Base-by-base conservation (phyloP, 2,113 vertebrate species). In the Sprattus sprattus region DNA sequence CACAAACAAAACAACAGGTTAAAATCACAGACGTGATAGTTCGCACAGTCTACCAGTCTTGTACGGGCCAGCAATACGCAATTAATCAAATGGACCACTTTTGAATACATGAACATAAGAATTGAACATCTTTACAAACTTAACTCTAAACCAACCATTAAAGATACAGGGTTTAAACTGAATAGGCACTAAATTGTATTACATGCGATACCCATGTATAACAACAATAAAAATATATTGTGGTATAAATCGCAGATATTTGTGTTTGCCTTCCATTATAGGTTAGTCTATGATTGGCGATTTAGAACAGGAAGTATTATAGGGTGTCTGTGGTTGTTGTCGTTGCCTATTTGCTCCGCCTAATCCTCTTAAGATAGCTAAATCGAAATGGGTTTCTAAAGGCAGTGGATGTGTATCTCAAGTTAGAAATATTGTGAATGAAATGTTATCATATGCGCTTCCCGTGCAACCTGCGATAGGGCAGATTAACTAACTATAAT, bases 311-410 rank as follows among this genome's bases (percentile, higher is more conserved):
- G 64, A 67, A 4, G 11, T 67, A 28, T 91, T 86, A 87, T 75
- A 86, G 78, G 83, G 71, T 78, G 71, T 85, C 84, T 82, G 18
- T 44, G 86, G 78, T 86, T 84, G 83, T 46, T 86, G 83, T 85
- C 5, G 47, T 75, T 52, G 86, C 87, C 85, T 85, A 88, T 89
- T 91, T 81, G 81, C 57, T 0, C 9, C 71, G 28, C 10, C 20
- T 92, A 90, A 94, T 94, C 92, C 91, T 91, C 90, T 91, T 91
- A 91, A 83, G 60, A 28, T 84, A 39, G 86, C 82, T 89, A 57
- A 90, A 87, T 71, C 91, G 84, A 85, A 83, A 89, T 60, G 91
- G 85, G 85, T 90, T 60, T 89, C 86, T 84, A 22, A 13, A 50
- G 50, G 57, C 85, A 86, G 85, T 84, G 83, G 54, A 88, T 83